Evolutionary conservation across 35 echinoderm and acorn worm species (phyloP).

Genomic region (Apostichopus parvimensis): DNA sequence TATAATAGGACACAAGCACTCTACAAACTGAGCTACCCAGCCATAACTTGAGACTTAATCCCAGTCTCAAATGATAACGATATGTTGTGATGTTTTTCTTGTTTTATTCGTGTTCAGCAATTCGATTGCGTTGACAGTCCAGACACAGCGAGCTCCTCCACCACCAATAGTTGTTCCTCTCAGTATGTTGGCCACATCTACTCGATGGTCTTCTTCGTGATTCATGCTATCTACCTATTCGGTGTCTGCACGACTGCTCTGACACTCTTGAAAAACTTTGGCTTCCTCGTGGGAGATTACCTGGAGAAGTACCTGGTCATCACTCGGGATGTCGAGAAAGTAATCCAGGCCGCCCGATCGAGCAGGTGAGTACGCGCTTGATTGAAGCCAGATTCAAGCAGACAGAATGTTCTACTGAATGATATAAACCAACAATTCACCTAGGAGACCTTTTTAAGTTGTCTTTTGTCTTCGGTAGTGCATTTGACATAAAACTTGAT

Average conservation of each 20-base stretch:
- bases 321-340: conserved; percentile 89
- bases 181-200: conserved; percentile 53
- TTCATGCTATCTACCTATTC: conserved; percentile 84
- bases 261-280: conserved; percentile 76
- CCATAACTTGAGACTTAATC: too few relatives aligned
- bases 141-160: conserved; percentile 30
- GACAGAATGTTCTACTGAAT: too few relatives aligned
- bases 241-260: conserved; percentile 63
- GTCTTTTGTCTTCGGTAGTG: too few relatives aligned
- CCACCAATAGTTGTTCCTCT: conserved; percentile 48
- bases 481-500: neutral
- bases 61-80: too few relatives aligned
- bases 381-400: too few relatives aligned
- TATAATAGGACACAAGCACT: neutral
- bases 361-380: conserved; percentile 60
- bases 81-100: neutral
- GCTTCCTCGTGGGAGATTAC: conserved; percentile 77
- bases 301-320: conserved; percentile 79
- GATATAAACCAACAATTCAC: too few relatives aligned
- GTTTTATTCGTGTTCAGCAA: conserved; percentile 27
- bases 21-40: too few relatives aligned
- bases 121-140: conserved; percentile 44
- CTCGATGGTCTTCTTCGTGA: conserved; percentile 65
- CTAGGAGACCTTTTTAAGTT: too few relatives aligned
- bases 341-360: conserved; percentile 78